Evolutionary conservation across 2,888 invertebrate species (phyloP).

Genomic region (Lagria hirta): DNA sequence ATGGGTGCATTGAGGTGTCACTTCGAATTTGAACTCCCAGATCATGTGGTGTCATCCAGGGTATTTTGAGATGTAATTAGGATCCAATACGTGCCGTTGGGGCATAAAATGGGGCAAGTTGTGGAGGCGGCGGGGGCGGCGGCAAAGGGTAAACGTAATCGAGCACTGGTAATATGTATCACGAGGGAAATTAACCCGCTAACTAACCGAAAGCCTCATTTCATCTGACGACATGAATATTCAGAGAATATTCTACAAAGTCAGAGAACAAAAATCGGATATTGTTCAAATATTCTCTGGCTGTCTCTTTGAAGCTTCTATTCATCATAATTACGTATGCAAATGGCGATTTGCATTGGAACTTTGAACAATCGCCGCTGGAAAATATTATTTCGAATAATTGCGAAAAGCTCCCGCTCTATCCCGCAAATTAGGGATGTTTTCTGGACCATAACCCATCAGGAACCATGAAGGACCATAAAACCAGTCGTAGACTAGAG

Average conservation of each 20-base stretch:
- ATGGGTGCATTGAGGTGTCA: conserved; percentile 32
- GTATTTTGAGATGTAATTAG: conserved; percentile 41
- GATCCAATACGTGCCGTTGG: conserved; percentile 44
- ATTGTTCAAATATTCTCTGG: conserved; percentile 19
- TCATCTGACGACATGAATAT: conserved; percentile 27
- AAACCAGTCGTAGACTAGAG: no score
- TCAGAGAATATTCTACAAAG: conserved; percentile 10
- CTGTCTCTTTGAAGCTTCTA: conserved; percentile 40
- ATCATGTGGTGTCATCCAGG: conserved; percentile 5
- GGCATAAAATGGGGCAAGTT: conserved; percentile 30
- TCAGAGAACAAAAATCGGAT: conserved; percentile 18
- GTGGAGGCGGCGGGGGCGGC: conserved; percentile 10
- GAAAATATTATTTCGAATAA: conserved; percentile 38
- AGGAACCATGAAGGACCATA: no score
- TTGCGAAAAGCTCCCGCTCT: conserved; percentile 7
- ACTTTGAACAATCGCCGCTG: conserved; percentile 51
- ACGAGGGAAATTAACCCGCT: conserved; percentile 56
- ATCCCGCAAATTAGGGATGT: no score
- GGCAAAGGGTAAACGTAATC: conserved; percentile 32
- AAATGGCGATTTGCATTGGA: conserved; percentile 52
- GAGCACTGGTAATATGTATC: conserved; percentile 50
- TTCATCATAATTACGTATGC: conserved; percentile 53
- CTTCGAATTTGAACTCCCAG: conserved; percentile 30
- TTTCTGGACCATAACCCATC: no score
- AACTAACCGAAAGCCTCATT: conserved; percentile 48